phyloP scores from a whole-genome alignment of 1,140 invertebrate genomes.

The Steinernema khuongi region DNA sequence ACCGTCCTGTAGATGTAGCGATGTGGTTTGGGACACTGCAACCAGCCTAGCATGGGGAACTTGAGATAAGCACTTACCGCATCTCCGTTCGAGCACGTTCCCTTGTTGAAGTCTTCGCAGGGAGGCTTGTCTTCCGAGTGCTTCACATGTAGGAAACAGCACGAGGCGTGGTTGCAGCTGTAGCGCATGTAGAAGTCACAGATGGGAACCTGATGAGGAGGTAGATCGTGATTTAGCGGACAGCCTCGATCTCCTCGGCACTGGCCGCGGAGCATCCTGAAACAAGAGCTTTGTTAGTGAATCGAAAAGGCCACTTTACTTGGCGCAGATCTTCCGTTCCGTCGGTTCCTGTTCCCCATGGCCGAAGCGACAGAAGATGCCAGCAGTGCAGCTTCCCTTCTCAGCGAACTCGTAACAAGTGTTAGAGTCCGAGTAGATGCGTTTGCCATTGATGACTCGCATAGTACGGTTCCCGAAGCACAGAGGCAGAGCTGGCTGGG shows the following conservation, averaged over 20 bases:
- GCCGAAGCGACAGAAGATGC: background rate
- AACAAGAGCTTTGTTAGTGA: background rate
- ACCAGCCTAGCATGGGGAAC: background rate
- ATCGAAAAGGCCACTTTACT: too few species aligned
- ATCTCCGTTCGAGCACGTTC: background rate
- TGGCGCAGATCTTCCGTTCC: background rate
- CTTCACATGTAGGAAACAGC: background rate
- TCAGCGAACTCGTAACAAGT: background rate
- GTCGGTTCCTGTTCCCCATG: background rate
- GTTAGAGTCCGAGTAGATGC: background rate
- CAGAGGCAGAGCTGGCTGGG: background rate
- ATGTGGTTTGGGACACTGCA: background rate
- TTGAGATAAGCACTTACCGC: background rate
- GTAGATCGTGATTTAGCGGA: background rate
- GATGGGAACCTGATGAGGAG: background rate
- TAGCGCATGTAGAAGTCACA: background rate
- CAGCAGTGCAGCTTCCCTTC: background rate
- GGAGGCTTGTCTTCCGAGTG: background rate
- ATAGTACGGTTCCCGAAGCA: background rate
- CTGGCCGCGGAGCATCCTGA: background rate
- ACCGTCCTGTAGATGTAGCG: background rate
- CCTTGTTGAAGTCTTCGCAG: background rate
- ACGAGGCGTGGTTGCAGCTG: background rate
- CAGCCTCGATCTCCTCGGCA: background rate
- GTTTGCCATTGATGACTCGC: background rate